Conservation (phyloP, 2,113 vertebrate species). For the Hypanus sabinus region DNA sequence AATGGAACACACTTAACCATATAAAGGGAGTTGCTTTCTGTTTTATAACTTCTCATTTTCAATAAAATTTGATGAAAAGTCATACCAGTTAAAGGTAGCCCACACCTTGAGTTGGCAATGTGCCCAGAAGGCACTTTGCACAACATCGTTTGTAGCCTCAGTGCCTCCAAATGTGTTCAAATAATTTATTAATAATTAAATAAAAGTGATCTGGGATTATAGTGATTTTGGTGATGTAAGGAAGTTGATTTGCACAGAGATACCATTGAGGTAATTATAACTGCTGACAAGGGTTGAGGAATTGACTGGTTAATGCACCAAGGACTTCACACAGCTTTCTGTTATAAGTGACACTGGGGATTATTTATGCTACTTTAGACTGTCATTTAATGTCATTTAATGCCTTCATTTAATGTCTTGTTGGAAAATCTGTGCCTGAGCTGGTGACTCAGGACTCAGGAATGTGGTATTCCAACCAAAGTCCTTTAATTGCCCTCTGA, state of each 20-base stretch:
- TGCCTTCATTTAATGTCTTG: background rate
- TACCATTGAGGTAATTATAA: no score
- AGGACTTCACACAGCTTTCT: no score
- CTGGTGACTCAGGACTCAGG: background rate
- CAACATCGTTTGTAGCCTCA: background rate
- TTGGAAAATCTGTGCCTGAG: background rate
- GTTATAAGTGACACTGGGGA: background rate
- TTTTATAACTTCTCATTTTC: background rate
- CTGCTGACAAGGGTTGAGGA: background rate
- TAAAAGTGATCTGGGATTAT: no score
- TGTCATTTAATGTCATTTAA: no score
- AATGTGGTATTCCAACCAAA: background rate
- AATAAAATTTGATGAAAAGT: background rate
- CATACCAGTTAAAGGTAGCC: background rate
- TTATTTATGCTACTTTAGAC: background rate
- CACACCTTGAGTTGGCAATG: background rate
- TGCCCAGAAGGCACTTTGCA: background rate
- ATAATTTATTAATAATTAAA: no score
- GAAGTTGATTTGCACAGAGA: no score
- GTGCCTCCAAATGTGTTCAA: background rate
- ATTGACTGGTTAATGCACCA: background rate
- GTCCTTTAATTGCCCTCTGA: background rate
- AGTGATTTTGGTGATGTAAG: no score
- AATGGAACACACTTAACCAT: background rate
- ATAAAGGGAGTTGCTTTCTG: background rate